These are phyloP conservation scores for Xenopus laevis DNA, from an alignment of 2,113 vertebrate species.

Conservation along the genomic window DNA sequence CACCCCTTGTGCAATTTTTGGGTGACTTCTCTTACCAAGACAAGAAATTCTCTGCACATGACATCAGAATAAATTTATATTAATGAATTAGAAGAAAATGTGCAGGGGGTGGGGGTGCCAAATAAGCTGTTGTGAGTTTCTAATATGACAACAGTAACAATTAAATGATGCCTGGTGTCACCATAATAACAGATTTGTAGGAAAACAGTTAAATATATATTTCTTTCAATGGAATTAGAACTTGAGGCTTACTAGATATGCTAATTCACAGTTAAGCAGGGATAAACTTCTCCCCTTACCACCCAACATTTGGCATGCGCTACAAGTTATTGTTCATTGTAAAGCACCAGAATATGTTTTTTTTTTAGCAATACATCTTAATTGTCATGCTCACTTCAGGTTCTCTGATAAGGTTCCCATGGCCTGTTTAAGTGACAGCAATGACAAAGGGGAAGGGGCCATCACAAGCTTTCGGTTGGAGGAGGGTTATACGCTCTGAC, in stretches of 20 bases:
- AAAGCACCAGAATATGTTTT: constrained; percentile 68
- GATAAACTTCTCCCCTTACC: constrained; percentile 79
- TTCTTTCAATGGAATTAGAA: constrained; percentile 63
- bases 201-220: constrained; percentile 55
- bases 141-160: no score
- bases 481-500: constrained; percentile 78
- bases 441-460: constrained; percentile 79
- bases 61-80: no score
- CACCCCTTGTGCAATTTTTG: no score
- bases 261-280: constrained; percentile 70
- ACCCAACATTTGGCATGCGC: constrained; percentile 80
- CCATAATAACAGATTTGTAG: constrained; percentile 71
- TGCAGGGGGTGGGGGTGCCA: no score
- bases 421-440: constrained; percentile 78
- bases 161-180: constrained; percentile 54
- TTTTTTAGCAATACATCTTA: constrained; percentile 80
- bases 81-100: no score
- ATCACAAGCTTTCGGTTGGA: constrained; percentile 71
- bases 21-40: no score
- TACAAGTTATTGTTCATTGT: constrained; percentile 87
- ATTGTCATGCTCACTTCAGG: constrained; percentile 85
- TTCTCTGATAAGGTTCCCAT: constrained; percentile 81
- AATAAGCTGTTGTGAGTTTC: no score
- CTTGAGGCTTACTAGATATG: constrained; percentile 77
- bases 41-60: no score